Percentiles rank a stretch among this genome's conserved stretches.
phyloP scores from a whole-genome alignment of 2,888 invertebrate species.

The Drosophila neonasuta region DNA sequence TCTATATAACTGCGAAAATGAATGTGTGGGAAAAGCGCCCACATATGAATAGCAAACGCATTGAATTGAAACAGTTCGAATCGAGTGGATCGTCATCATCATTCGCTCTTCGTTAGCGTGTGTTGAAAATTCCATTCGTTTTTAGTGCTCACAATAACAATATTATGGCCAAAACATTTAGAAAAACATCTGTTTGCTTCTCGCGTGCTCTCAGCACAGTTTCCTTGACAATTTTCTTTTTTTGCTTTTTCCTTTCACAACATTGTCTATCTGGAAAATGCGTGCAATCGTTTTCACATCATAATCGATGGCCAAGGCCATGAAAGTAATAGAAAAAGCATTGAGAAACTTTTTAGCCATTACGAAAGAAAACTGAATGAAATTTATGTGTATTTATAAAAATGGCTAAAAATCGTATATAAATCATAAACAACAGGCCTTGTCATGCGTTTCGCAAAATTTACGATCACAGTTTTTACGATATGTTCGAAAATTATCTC shows the following conservation, averaged over 20 bases:
- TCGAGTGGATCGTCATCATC: constrained; percentile 26
- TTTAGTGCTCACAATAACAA: constrained; percentile 42
- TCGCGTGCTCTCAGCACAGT: constrained; percentile 57
- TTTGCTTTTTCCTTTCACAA: constrained; percentile 28
- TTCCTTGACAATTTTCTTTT: constrained; percentile 54
- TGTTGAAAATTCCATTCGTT: constrained; percentile 48
- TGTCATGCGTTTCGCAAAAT: constrained; percentile 40
- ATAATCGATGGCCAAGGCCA: constrained; percentile 50
- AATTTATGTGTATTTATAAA: constrained; percentile 32
- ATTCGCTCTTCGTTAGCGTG: constrained; percentile 27
- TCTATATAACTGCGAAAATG: constrained; percentile 1
- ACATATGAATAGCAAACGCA: constrained; percentile 41
- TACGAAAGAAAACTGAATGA: constrained; percentile 44
- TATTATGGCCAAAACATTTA: constrained; percentile 48
- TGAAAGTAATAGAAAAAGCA: constrained; percentile 7
- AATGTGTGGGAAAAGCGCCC: constrained; percentile 28
- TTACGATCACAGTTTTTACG: constrained; percentile 63
- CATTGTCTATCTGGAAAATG: constrained; percentile 56
- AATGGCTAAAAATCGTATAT: constrained; percentile 29
- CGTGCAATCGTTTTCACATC: constrained; percentile 22
- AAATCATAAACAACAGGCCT: constrained; percentile 62
- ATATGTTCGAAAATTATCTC: constrained; percentile 53
- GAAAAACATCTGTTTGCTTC: constrained; percentile 59
- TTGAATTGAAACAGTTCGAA: constrained; percentile 4
- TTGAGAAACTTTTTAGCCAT: constrained; percentile 27